These are phyloP conservation scores for Drosophila tanythrix DNA, from an alignment of 2,888 invertebrate species.

Conservation along the genomic window DNA sequence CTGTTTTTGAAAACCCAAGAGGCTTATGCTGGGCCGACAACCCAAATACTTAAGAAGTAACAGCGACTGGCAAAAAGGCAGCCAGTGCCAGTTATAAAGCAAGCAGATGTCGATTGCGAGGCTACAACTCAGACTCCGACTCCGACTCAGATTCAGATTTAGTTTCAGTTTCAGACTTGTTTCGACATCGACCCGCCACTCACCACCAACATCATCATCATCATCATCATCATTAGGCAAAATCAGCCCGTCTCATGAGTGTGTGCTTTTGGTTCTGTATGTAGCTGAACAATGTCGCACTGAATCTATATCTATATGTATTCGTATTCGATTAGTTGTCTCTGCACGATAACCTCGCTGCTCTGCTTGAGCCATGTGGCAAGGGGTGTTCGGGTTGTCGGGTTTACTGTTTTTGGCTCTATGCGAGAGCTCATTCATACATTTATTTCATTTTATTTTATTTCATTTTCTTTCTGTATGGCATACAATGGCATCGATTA, in stretches of 20 bases:
- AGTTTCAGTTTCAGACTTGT: slow-evolving; percentile 42
- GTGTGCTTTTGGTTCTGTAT: slow-evolving; percentile 42
- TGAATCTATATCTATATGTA: slow-evolving; percentile 41
- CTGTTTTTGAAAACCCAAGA: slow-evolving; percentile 58
- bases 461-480: slow-evolving; percentile 33
- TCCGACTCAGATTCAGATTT: not conserved
- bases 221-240: slow-evolving; percentile 2
- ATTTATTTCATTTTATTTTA: not conserved
- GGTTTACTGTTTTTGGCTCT: slow-evolving; percentile 66
- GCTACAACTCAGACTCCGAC: slow-evolving; percentile 24
- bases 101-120: slow-evolving; percentile 45
- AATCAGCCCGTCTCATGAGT: not conserved
- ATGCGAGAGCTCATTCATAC: slow-evolving; percentile 56
- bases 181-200: slow-evolving; percentile 50
- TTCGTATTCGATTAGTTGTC: slow-evolving; percentile 48
- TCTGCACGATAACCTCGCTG: slow-evolving; percentile 57
- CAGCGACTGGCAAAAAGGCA: slow-evolving; percentile 16
- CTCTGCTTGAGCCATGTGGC: slow-evolving; percentile 3
- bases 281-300: slow-evolving; percentile 37
- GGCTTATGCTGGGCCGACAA: slow-evolving; percentile 70
- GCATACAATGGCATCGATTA: slow-evolving; percentile 74
- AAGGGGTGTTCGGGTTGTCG: slow-evolving; percentile 39
- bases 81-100: slow-evolving; percentile 37
- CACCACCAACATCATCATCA: slow-evolving; percentile 7
- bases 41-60: slow-evolving; percentile 68